These are phyloP conservation scores for Diplazon laetatorius DNA, from an alignment of 2,888 invertebrate species.

Conservation along the genomic window DNA sequence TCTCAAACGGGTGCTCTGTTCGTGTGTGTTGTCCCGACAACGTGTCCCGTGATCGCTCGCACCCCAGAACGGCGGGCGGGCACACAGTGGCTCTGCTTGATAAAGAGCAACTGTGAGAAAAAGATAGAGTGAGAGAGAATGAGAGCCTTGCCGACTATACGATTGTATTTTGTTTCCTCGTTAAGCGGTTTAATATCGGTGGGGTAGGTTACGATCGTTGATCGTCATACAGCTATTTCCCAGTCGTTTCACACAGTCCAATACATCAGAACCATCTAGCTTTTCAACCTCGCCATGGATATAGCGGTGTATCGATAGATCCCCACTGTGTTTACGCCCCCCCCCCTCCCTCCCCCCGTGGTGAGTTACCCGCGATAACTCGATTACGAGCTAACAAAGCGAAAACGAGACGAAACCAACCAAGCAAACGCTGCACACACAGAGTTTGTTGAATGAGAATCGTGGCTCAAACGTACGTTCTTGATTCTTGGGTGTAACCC, in stretches of 20 bases:
- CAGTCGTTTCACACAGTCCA: slow-evolving; percentile 13
- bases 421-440: slow-evolving; percentile 51
- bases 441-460: neutral
- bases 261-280: slow-evolving; percentile 20
- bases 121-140: slow-evolving; percentile 43
- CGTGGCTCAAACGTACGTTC: slow-evolving; percentile 29
- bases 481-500: slow-evolving; percentile 23
- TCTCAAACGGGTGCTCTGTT: slow-evolving; percentile 70
- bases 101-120: slow-evolving; percentile 15
- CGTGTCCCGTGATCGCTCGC: slow-evolving; percentile 35
- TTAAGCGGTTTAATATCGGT: slow-evolving; percentile 65
- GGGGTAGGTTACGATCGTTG: slow-evolving; percentile 67
- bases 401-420: slow-evolving; percentile 49
- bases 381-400: slow-evolving; percentile 60
- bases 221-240: slow-evolving; percentile 34
- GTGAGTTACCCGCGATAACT: slow-evolving; percentile 48
- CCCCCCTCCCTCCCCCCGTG: neutral
- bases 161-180: slow-evolving; percentile 66
- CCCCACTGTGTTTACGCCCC: slow-evolving; percentile 18
- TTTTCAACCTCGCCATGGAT: slow-evolving; percentile 33
- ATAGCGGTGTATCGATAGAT: slow-evolving; percentile 21
- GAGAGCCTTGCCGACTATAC: slow-evolving; percentile 44
- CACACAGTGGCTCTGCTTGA: slow-evolving; percentile 18
- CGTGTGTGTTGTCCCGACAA: slow-evolving; percentile 42
- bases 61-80: slow-evolving; percentile 42